phyloP scores from a whole-genome alignment of 2,113 vertebrate genomes.

The Merops nubicus region DNA sequence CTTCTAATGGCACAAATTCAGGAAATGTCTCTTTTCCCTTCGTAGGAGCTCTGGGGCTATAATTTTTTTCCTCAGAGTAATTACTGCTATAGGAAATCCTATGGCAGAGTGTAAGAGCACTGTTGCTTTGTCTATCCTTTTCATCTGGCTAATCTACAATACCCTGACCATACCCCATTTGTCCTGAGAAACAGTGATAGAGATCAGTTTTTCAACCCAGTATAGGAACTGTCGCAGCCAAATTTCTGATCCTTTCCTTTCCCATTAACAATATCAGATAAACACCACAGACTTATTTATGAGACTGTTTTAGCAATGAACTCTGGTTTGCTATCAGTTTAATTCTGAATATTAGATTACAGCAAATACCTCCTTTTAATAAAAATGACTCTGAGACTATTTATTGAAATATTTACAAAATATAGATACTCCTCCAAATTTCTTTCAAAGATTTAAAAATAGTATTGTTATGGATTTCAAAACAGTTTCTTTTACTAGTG shows the following conservation, averaged over 20 bases:
- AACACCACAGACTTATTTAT: neutral
- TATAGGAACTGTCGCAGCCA: neutral
- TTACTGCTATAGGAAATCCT: neutral
- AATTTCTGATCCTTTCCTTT: neutral
- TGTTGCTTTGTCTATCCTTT: neutral
- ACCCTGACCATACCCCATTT: neutral
- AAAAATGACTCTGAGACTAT: neutral
- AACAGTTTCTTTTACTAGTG: neutral
- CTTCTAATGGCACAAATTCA: neutral
- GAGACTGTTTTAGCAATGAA: neutral
- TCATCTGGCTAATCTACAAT: neutral
- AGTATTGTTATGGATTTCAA: neutral
- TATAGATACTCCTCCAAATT: neutral
- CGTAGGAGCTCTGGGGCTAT: neutral
- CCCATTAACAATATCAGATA: fast-evolving
- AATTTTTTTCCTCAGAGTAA: neutral
- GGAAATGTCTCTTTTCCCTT: neutral
- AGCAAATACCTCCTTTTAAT: neutral
- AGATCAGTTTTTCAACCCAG: neutral
- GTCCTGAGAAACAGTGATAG: neutral
- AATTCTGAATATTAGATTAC: neutral
- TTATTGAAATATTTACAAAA: neutral
- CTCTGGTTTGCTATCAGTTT: neutral
- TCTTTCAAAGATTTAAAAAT: neutral
- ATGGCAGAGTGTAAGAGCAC: neutral